phyloP scores from a whole-genome alignment of 92 coral and sea anemone genomes.

The Zoanthus gigantus region DNA sequence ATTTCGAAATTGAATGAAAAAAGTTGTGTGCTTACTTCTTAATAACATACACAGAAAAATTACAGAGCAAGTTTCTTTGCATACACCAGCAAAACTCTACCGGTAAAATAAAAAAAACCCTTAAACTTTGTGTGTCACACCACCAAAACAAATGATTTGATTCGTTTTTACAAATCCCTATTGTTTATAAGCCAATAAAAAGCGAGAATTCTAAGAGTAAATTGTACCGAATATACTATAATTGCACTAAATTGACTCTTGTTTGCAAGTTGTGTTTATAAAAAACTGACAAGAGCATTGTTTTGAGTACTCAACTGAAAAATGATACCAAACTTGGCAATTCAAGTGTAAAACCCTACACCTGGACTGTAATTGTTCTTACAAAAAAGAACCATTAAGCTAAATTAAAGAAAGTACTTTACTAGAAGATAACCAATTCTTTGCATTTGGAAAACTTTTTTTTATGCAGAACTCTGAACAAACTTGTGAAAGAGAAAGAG shows the following conservation, averaged over 20 bases:
- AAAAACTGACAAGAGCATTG: slow-evolving; percentile 5
- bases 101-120: slow-evolving; percentile 6
- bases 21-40: too few relatives aligned
- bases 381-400: neutral
- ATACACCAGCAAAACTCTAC: neutral
- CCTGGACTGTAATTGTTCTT: neutral
- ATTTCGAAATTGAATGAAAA: neutral
- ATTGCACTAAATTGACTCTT: slow-evolving; percentile 7
- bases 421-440: slow-evolving; percentile 3
- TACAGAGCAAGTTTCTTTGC: neutral
- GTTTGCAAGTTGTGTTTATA: slow-evolving; percentile 14
- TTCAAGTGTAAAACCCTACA: neutral
- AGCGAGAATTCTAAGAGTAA: slow-evolving; percentile 3
- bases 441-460: slow-evolving; percentile 2
- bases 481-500: slow-evolving; percentile 59
- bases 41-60: too few relatives aligned
- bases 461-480: slow-evolving; percentile 63
- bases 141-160: slow-evolving; percentile 19
- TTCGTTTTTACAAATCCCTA: neutral
- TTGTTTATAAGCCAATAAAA: neutral
- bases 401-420: slow-evolving; percentile 8
- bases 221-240: slow-evolving; percentile 4
- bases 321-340: neutral
- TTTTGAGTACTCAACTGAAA: neutral
- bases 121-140: neutral